These are phyloP conservation scores for Oncorhynchus keta DNA, from an alignment of 2,113 vertebrate species.

Conservation along the genomic window DNA sequence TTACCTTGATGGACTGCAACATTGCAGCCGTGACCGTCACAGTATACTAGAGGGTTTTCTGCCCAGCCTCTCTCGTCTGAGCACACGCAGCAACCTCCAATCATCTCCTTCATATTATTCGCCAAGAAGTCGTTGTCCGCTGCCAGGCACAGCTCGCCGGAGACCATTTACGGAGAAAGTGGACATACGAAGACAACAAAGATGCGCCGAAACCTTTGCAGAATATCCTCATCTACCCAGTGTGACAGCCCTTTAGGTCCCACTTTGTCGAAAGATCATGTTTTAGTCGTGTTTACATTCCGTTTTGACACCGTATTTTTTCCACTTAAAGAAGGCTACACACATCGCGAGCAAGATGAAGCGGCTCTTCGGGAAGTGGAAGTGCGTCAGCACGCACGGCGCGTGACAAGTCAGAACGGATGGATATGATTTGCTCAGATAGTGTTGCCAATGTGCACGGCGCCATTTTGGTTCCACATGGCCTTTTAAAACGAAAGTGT, in stretches of 20 bases:
- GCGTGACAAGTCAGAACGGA: constrained; percentile 32
- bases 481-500: neutral
- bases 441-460: neutral
- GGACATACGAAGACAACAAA: constrained; percentile 69
- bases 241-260: constrained; percentile 71
- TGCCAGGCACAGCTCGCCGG: constrained; percentile 89
- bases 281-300: constrained; percentile 67
- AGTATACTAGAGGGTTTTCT: constrained; percentile 93
- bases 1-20: constrained; percentile 95
- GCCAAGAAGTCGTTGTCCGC: constrained; percentile 89
- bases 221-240: constrained; percentile 42
- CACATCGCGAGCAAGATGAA: constrained; percentile 46
- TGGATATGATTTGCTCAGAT: constrained; percentile 33
- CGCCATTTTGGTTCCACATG: constrained; percentile 47
- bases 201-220: constrained; percentile 40
- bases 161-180: constrained; percentile 92
- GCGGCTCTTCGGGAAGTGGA: no score
- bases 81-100: constrained; percentile 95
- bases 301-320: constrained; percentile 64
- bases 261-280: constrained; percentile 72
- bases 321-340: constrained; percentile 64
- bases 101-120: constrained; percentile 98
- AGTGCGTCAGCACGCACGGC: constrained; percentile 56
- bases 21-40: constrained; percentile 92
- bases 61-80: constrained; percentile 95